These are phyloP conservation scores for Temnothorax nylanderi DNA, from an alignment of 1,140 invertebrate species.

Conservation along the genomic window DNA sequence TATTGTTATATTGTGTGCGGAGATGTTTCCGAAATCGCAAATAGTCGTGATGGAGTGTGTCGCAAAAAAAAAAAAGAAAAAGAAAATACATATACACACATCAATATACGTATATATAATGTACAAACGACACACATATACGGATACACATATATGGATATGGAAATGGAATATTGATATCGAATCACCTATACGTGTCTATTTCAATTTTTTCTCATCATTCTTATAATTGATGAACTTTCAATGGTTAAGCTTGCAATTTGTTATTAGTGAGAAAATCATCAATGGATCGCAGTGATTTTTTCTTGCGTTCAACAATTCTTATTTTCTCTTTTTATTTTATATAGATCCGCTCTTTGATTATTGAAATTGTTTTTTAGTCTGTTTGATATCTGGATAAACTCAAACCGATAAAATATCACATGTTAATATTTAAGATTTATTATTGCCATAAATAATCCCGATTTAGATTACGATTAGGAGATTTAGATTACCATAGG, in stretches of 20 bases:
- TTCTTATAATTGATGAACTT: conserved; percentile 7
- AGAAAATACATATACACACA: too few species aligned
- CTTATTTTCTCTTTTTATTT: neutral
- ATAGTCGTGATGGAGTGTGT: conserved; percentile 62
- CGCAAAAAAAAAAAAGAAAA: neutral
- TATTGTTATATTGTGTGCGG: conserved; percentile 63
- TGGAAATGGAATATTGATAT: neutral
- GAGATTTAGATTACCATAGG: neutral
- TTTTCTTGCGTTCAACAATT: neutral
- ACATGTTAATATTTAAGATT: neutral
- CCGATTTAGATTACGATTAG: neutral
- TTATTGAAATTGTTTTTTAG: neutral
- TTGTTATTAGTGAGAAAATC: neutral
- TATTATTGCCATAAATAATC: neutral
- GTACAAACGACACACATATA: too few species aligned
- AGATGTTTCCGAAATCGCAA: conserved; percentile 25
- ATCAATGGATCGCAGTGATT: neutral
- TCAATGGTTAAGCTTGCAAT: neutral
- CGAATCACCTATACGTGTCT: neutral
- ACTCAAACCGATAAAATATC: neutral
- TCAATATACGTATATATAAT: too few species aligned
- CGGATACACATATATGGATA: too few species aligned
- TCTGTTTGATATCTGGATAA: neutral
- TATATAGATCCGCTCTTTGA: neutral
- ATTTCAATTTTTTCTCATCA: conserved; percentile 6